Conservation (phyloP, 2,888 invertebrate genomes). For the Leucoma salicis region DNA sequence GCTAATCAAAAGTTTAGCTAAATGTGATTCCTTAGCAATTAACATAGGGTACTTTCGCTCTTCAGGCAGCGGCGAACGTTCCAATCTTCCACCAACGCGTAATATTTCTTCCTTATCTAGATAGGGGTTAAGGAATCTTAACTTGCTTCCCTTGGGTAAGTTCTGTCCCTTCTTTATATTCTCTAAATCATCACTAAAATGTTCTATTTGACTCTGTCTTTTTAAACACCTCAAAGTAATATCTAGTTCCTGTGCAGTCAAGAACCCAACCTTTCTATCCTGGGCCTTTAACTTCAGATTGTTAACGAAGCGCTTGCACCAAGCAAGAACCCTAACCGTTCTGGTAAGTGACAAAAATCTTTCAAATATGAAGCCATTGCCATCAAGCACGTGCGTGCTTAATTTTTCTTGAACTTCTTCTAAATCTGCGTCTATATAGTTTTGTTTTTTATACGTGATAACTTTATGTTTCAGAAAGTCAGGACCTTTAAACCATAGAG, state of each 20-base stretch:
- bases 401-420: not conserved
- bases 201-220: not conserved
- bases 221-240: not conserved
- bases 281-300: too few species aligned
- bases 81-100: constrained; percentile 2
- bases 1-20: too few species aligned
- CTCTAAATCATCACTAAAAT: not conserved
- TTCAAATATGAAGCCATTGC: not conserved
- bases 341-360: not conserved
- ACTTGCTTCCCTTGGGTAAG: not conserved
- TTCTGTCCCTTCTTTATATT: not conserved
- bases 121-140: constrained; percentile 1
- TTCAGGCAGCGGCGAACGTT: not conserved
- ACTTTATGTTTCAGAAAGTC: too few species aligned
- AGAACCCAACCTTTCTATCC: too few species aligned
- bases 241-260: not conserved
- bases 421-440: too few species aligned
- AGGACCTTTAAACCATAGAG: too few species aligned
- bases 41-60: not conserved
- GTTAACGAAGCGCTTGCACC: not conserved
- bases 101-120: not conserved
- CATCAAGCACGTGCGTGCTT: not conserved
- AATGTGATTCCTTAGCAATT: not conserved
- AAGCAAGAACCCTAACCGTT: not conserved
- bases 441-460: too few species aligned